These are phyloP conservation scores for Rhingia campestris DNA, from an alignment of 2,888 invertebrate genomes.

Conservation along the genomic window DNA sequence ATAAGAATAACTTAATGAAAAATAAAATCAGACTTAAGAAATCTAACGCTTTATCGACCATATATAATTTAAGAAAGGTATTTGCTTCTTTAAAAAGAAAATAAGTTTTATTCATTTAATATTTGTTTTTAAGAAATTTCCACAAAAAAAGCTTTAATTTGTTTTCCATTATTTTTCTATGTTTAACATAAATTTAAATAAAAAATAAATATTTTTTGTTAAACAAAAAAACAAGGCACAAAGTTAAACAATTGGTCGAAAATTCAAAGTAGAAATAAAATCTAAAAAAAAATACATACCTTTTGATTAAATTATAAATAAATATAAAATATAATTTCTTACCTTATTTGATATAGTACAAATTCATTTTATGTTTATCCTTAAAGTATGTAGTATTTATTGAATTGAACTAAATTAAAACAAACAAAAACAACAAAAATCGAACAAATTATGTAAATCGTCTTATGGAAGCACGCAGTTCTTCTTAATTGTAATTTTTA, in stretches of 20 bases:
- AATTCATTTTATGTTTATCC: slow-evolving; percentile 63
- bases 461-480: slow-evolving; percentile 60
- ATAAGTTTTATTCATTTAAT: slow-evolving; percentile 3
- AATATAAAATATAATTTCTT: slow-evolving; percentile 11
- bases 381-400: slow-evolving; percentile 65
- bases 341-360: slow-evolving; percentile 68
- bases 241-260: slow-evolving; percentile 70
- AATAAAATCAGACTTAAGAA: slow-evolving; percentile 68
- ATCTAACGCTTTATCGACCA: slow-evolving; percentile 74
- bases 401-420: slow-evolving; percentile 34
- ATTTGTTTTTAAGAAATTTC: slow-evolving; percentile 10
- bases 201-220: slow-evolving; percentile 7
- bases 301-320: neutral
- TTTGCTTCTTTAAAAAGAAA: slow-evolving; percentile 23
- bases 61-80: slow-evolving; percentile 56
- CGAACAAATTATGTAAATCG: slow-evolving; percentile 18
- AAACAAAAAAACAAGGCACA: slow-evolving; percentile 42
- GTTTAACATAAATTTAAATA: slow-evolving; percentile 20
- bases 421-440: slow-evolving; percentile 21
- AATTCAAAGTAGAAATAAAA: slow-evolving; percentile 32
- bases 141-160: slow-evolving; percentile 59
- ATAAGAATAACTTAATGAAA: slow-evolving; percentile 34
- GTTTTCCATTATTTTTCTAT: slow-evolving; percentile 15
- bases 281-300: neutral
- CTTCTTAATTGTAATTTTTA: slow-evolving; percentile 66